phyloP scores from a whole-genome alignment of 2,888 invertebrate species.

The Netelia virgata region DNA sequence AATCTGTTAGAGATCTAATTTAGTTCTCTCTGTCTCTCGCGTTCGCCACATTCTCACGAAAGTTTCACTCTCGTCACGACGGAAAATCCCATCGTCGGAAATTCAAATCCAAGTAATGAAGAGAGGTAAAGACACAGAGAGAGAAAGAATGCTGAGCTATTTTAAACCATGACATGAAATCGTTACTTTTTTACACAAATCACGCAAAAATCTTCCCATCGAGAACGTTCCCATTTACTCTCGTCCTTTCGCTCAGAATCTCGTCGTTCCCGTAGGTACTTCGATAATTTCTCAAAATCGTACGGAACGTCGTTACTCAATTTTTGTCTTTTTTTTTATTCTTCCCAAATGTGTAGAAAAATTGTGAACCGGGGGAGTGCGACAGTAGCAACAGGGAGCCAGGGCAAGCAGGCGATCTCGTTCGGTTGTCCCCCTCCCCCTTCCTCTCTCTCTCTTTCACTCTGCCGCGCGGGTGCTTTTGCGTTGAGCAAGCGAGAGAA shows the following conservation, averaged over 20 bases:
- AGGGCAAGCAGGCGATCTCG: constrained; percentile 47
- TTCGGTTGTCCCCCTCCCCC: constrained; percentile 26
- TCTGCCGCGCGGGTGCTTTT: constrained; percentile 80
- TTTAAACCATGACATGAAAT: no score
- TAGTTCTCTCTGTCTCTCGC: not conserved
- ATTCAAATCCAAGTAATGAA: constrained; percentile 17
- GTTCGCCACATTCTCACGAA: not conserved
- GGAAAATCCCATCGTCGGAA: constrained; percentile 17
- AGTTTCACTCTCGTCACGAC: not conserved
- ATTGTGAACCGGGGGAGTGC: constrained; percentile 51
- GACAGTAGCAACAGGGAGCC: constrained; percentile 33
- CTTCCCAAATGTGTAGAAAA: not conserved
- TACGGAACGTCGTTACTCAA: constrained; percentile 37
- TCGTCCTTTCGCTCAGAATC: constrained; percentile 48
- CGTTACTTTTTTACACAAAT: no score
- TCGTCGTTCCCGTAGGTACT: constrained; percentile 58
- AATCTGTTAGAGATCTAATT: no score
- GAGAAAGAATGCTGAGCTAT: no score
- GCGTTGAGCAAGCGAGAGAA: constrained; percentile 77
- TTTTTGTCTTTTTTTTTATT: no score
- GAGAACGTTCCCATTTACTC: constrained; percentile 27
- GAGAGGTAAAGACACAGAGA: not conserved
- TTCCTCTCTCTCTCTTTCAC: not conserved
- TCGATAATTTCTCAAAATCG: constrained; percentile 68
- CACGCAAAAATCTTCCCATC: not conserved